Conservation (phyloP, 2,113 vertebrate genomes). For the rabbit (Oryctolagus cuniculus) region DNA sequence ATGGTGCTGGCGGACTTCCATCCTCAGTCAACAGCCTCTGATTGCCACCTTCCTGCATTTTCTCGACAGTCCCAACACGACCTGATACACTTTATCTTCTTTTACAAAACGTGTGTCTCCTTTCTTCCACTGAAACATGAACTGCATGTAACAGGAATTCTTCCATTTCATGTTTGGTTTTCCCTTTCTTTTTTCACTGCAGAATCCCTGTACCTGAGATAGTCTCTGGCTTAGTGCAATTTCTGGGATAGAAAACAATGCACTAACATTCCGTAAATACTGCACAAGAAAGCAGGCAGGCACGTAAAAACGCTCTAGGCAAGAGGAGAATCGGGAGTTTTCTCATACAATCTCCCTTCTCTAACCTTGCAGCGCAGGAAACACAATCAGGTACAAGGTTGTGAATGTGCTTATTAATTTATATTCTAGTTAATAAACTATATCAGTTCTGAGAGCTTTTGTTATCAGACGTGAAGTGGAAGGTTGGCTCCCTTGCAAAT, state of each 20-base stretch:
- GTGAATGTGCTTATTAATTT: constrained; percentile 65
- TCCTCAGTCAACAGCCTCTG: not conserved
- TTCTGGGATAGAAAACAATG: not conserved
- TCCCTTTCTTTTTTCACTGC: not conserved
- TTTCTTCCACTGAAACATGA: not conserved
- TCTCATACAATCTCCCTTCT: constrained; percentile 16
- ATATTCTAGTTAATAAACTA: constrained; percentile 72
- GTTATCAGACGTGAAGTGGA: constrained; percentile 39
- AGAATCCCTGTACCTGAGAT: not conserved
- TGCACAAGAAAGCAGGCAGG: not conserved
- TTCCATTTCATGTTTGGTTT: not conserved
- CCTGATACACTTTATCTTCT: not conserved
- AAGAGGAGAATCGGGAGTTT: not conserved
- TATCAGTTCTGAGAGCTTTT: constrained; percentile 68
- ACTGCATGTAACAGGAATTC: not conserved
- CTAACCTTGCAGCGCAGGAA: constrained; percentile 53
- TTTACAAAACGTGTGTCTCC: not conserved
- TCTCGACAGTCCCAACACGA: not conserved
- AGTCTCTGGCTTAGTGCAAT: not conserved
- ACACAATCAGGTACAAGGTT: constrained; percentile 55
- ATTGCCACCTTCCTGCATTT: not conserved
- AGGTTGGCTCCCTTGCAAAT: constrained; percentile 68
- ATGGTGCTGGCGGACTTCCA: not conserved
- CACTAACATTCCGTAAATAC: not conserved
- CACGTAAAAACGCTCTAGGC: not conserved